Conservation (phyloP, 1,140 invertebrate species). For the Chelonus insularis region DNA sequence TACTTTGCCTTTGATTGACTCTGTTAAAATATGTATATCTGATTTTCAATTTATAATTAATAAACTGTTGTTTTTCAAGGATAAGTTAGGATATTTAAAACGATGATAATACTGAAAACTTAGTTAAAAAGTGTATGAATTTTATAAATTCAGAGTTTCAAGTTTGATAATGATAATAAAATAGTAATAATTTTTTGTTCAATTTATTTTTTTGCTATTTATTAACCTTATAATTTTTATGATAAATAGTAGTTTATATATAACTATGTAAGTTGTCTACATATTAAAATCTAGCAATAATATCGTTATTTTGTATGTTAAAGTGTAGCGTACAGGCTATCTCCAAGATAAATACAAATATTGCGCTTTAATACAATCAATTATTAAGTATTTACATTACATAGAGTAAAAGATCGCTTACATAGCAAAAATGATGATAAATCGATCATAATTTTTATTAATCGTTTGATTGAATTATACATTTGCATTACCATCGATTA, state of each 20-base stretch:
- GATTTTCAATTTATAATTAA: no score
- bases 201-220: slow-evolving; percentile 2
- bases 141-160: no score
- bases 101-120: no score
- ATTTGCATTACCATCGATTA: slow-evolving; percentile 4
- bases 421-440: no score
- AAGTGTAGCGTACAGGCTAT: slow-evolving; percentile 37
- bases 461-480: slow-evolving; percentile 30
- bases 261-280: slow-evolving; percentile 16
- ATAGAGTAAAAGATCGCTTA: no score
- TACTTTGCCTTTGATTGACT: no score
- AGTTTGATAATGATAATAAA: neutral
- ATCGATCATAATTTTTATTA: no score
- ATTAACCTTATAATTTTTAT: neutral
- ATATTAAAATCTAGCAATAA: slow-evolving; percentile 19
- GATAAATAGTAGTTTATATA: slow-evolving; percentile 2
- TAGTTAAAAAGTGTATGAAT: no score
- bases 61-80: no score
- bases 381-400: slow-evolving; percentile 58
- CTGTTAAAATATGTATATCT: no score
- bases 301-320: slow-evolving; percentile 20
- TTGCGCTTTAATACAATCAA: slow-evolving; percentile 50
- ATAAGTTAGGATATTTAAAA: no score
- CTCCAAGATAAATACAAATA: slow-evolving; percentile 57
- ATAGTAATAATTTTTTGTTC: neutral